Conservation (phyloP, 2,888 invertebrate species). For the Rhingia rostrata region DNA sequence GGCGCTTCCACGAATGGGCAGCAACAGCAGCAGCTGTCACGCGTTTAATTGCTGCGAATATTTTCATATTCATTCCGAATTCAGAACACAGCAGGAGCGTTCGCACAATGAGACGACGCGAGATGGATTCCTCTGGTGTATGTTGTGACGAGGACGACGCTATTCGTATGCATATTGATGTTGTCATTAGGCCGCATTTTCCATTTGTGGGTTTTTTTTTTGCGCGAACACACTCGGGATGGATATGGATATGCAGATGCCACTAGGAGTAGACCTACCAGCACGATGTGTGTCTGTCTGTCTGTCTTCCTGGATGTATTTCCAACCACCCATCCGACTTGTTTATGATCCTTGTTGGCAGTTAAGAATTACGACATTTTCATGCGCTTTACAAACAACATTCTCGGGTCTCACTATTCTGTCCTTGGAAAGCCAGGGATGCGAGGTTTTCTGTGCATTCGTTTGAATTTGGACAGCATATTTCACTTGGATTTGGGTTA, state of each 20-base stretch:
- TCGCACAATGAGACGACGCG: conserved; percentile 27
- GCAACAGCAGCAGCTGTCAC: conserved; percentile 50
- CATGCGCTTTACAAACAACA: conserved; percentile 29
- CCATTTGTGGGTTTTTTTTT: not conserved
- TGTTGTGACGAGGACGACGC: conserved; percentile 9
- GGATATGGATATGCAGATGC: conserved; percentile 36
- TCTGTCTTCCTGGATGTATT: conserved; percentile 22
- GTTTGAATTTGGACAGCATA: conserved; percentile 13
- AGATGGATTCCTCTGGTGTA: conserved; percentile 36
- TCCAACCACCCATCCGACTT: conserved; percentile 10
- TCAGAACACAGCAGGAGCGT: conserved; percentile 35
- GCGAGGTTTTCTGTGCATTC: conserved; percentile 5
- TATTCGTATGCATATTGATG: conserved; percentile 42
- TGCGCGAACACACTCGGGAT: not conserved
- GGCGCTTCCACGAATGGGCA: conserved; percentile 56
- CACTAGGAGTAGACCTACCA: conserved; percentile 8
- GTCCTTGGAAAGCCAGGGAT: conserved; percentile 15
- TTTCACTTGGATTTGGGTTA: not conserved
- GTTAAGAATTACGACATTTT: conserved; percentile 32
- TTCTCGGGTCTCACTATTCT: not conserved
- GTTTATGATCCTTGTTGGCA: conserved; percentile 25
- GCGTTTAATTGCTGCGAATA: conserved; percentile 57
- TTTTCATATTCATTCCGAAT: conserved; percentile 53
- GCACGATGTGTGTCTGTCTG: conserved; percentile 8
- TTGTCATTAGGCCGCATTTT: conserved; percentile 26